phyloP scores from a whole-genome alignment of 2,797 vertebrate species.

The Knipowitschia caucasica region DNA sequence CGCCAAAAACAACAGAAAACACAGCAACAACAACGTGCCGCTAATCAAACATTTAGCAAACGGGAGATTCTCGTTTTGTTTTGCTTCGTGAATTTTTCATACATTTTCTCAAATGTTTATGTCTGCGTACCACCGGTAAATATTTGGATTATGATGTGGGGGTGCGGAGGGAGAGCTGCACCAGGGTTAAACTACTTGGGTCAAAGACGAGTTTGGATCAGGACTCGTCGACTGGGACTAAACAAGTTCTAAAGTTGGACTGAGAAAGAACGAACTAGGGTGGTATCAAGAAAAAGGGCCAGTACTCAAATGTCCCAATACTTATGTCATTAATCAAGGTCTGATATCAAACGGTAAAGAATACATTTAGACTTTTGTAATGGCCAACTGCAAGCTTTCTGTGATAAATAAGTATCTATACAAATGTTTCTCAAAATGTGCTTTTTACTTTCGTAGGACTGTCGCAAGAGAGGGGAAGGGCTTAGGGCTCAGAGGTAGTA shows the following conservation, averaged over 20 bases:
- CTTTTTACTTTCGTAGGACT: too few relatives aligned
- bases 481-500: too few relatives aligned
- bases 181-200: neutral
- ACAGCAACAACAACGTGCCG: neutral
- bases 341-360: too few relatives aligned
- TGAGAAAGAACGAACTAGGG: too few relatives aligned
- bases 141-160: neutral
- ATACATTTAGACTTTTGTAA: too few relatives aligned
- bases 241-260: neutral
- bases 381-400: too few relatives aligned
- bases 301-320: too few relatives aligned
- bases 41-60: constrained; percentile 19
- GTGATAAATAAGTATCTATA: too few relatives aligned
- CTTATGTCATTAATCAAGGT: too few relatives aligned
- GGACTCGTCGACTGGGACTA: neutral
- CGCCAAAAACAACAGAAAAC: constrained; percentile 26
- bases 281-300: too few relatives aligned
- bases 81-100: constrained; percentile 25
- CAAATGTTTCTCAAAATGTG: too few relatives aligned
- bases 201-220: neutral
- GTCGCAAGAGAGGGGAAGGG: too few relatives aligned
- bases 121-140: neutral
- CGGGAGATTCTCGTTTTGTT: constrained; percentile 4
- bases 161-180: neutral
- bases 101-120: neutral